Conservation (phyloP, 2,888 invertebrate genomes). For the Euclidia mi region DNA sequence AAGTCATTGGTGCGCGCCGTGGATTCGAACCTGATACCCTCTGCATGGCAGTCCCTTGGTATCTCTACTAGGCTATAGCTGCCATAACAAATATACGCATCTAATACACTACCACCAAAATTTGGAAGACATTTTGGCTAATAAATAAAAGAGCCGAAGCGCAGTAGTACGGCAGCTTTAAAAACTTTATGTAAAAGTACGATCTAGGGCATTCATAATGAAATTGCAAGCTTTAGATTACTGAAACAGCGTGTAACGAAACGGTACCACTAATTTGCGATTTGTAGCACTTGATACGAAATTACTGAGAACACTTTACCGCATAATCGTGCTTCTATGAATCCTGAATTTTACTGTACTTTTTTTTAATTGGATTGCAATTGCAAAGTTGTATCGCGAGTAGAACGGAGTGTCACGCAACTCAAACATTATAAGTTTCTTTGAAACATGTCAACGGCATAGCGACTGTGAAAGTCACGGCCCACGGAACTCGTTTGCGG, state of each 20-base stretch:
- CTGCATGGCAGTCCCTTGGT: too few species aligned
- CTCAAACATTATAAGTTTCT: constrained; percentile 45
- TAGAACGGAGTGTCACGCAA: constrained; percentile 39
- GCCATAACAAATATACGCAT: too few species aligned
- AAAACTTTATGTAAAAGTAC: too few species aligned
- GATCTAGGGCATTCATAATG: too few species aligned
- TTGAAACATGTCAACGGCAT: constrained; percentile 22
- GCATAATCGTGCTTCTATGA: constrained; percentile 50
- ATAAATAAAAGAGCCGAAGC: too few species aligned
- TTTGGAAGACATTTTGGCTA: too few species aligned
- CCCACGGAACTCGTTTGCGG: not conserved
- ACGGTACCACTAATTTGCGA: constrained; percentile 5
- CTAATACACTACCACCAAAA: too few species aligned
- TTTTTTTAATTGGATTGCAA: constrained; percentile 37
- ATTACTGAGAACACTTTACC: constrained; percentile 42
- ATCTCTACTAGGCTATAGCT: too few species aligned
- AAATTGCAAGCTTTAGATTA: not conserved
- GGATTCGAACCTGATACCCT: too few species aligned
- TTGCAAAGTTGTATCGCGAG: constrained; percentile 36
- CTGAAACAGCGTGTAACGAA: not conserved
- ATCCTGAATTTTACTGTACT: constrained; percentile 28
- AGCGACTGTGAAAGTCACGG: not conserved
- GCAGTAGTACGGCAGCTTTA: too few species aligned
- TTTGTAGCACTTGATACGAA: constrained; percentile 30
- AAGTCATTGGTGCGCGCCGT: too few species aligned